phyloP scores from a whole-genome alignment of 1,140 invertebrate genomes.

The Steinernema khuongi region DNA sequence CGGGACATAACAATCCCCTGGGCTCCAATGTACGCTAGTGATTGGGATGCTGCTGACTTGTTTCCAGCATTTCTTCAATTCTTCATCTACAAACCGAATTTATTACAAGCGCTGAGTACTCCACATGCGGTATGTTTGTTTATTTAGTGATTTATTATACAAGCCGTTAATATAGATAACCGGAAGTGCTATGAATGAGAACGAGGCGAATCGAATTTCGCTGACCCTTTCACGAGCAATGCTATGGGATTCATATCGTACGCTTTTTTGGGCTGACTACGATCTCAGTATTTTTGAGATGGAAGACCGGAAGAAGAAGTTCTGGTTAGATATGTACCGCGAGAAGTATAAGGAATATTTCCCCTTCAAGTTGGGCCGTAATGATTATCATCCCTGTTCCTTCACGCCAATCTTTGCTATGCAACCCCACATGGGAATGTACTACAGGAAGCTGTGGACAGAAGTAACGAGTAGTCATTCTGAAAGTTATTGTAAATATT shows the following conservation, averaged over 20 bases:
- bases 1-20: constrained; percentile 51
- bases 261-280: constrained; percentile 56
- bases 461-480: constrained; percentile 22
- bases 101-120: constrained; percentile 46
- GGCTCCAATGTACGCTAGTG: constrained; percentile 48
- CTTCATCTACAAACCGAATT: constrained; percentile 53
- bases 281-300: constrained; percentile 55
- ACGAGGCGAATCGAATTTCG: constrained; percentile 36
- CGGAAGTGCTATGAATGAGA: constrained; percentile 42
- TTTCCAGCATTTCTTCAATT: constrained; percentile 52
- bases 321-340: constrained; percentile 57
- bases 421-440: constrained; percentile 48
- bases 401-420: constrained; percentile 55
- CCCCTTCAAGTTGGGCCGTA: constrained; percentile 44
- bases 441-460: constrained; percentile 46
- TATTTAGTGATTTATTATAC: neutral
- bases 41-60: constrained; percentile 55
- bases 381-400: constrained; percentile 57
- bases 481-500: neutral
- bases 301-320: constrained; percentile 55
- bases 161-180: constrained; percentile 35
- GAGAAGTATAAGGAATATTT: constrained; percentile 57
- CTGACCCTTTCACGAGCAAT: constrained; percentile 40
- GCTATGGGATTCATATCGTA: constrained; percentile 55
- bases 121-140: constrained; percentile 45